Evolutionary conservation across 2,888 invertebrate genomes (phyloP).

Genomic region (Polydrusus tereticollis): DNA sequence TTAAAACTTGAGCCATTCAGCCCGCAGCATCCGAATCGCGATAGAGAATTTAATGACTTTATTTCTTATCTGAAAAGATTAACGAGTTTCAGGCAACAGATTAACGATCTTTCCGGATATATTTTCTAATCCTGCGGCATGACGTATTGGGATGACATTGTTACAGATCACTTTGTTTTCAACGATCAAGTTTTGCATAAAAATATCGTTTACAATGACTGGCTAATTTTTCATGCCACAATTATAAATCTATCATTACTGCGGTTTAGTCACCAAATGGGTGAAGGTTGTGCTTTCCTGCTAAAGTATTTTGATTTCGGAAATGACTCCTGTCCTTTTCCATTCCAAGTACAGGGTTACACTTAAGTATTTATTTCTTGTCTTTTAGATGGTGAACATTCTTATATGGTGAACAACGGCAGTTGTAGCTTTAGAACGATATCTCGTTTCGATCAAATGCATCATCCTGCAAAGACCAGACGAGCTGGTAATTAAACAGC

Average conservation of each 20-base stretch:
- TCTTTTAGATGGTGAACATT: no score
- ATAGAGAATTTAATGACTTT: conserved; percentile 65
- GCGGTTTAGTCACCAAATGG: no score
- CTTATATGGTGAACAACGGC: no score
- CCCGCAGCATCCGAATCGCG: conserved; percentile 59
- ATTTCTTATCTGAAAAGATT: conserved; percentile 65
- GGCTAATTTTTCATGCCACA: conserved; percentile 4
- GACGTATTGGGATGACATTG: conserved; percentile 57
- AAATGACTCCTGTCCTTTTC: no score
- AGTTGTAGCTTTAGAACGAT: no score
- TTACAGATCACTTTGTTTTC: conserved; percentile 40
- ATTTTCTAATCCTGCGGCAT: conserved; percentile 58
- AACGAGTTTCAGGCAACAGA: conserved; percentile 64
- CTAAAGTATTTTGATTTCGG: no score
- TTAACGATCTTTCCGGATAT: conserved; percentile 58
- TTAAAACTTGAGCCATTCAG: conserved; percentile 64
- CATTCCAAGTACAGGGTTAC: no score
- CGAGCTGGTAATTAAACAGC: no score
- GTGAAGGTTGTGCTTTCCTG: not conserved
- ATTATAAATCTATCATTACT: not conserved
- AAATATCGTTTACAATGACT: conserved; percentile 19
- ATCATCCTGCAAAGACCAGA: no score
- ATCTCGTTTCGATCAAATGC: no score
- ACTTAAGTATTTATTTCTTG: no score
- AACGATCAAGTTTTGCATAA: conserved; percentile 23